Evolutionary conservation across 2,113 vertebrate species (phyloP), one percentile per base, ranked within the genome.

Genomic region (Macquaria ambigua): DNA sequence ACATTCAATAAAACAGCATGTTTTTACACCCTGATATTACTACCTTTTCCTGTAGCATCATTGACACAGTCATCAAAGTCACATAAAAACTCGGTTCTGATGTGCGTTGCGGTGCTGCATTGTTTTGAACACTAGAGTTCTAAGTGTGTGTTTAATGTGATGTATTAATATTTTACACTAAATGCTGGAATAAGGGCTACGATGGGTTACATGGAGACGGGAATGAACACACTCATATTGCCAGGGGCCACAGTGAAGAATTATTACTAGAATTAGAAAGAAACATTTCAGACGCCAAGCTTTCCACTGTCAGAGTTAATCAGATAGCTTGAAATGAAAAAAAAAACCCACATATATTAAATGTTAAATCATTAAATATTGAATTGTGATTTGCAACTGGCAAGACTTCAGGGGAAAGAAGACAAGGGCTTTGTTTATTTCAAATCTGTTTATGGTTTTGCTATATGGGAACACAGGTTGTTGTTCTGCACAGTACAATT

Each of bases 401-500:
- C 16, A 43, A 31, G 76, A 23, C 76, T 64, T 12, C 28, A 21
- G 70, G 63, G 62, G 28, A 56, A 55, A 73, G 12, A 28, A 63
- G 37, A 53, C 58, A 66, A n/a, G 15, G n/a, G 48, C 66, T 63
- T 61, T 77, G 68, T 74, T 80, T 62, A 34, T 87, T 56, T 74
- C 34, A 59, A 58, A 79, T 66, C 58, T 61, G 52, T 58, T 74
- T 58, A 59, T 43, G 63, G 18, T 75, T 85, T 66, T 55, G 71
- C 75, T 80, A 5, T 58, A 41, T 50, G 37, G 34, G 50, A 63
- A 52, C 66, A 43, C 28, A 76, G 67, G 50, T 55, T 87, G 58
- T 74, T 83, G 37, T 83, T 78, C 53, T 74, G 77, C 79, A 58
- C 56, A 58, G 66, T 21, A 59, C 76, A 79, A 89, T 88, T 77